Percentiles rank a stretch among this genome's conserved stretches.
Evolutionary conservation across 2,797 vertebrate genomes (phyloP).

Genomic region (Prionace glauca): DNA sequence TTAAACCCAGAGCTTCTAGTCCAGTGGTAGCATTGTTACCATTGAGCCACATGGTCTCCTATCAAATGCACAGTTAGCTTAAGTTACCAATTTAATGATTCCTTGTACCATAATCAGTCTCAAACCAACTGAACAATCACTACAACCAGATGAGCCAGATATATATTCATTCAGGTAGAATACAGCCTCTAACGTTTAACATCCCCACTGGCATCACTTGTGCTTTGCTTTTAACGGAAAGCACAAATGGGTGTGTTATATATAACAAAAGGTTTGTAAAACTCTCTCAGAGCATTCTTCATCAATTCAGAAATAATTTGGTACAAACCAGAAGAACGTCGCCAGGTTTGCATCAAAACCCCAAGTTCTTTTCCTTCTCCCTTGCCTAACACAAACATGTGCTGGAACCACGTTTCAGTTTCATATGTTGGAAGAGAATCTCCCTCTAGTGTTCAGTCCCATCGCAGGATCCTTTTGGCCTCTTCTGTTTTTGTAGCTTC

Average conservation of each 20-base stretch:
- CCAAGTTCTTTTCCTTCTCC: background rate
- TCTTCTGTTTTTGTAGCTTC: constrained; percentile 23
- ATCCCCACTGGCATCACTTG: background rate
- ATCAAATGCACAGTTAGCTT: background rate
- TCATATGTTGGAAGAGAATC: background rate
- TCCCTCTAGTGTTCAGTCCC: constrained; percentile 13
- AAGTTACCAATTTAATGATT: background rate
- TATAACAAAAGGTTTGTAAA: constrained; percentile 18
- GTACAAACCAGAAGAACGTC: constrained; percentile 4
- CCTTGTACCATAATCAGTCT: background rate
- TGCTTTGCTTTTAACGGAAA: constrained; percentile 12
- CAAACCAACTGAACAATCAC: background rate
- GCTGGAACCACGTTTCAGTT: background rate
- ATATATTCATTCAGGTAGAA: background rate
- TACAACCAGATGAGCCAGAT: background rate
- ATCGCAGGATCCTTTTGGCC: constrained; percentile 10
- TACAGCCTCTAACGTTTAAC: background rate
- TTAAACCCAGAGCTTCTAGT: too few relatives aligned
- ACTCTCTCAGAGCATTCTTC: background rate
- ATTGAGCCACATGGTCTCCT: too few relatives aligned
- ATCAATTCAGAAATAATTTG: background rate
- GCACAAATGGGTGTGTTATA: constrained; percentile 31
- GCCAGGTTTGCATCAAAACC: background rate
- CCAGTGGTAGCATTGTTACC: too few relatives aligned
- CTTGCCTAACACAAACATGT: background rate